Evolutionary conservation across 2,113 vertebrate genomes (phyloP).

Genomic region (Hyaena hyaena): DNA sequence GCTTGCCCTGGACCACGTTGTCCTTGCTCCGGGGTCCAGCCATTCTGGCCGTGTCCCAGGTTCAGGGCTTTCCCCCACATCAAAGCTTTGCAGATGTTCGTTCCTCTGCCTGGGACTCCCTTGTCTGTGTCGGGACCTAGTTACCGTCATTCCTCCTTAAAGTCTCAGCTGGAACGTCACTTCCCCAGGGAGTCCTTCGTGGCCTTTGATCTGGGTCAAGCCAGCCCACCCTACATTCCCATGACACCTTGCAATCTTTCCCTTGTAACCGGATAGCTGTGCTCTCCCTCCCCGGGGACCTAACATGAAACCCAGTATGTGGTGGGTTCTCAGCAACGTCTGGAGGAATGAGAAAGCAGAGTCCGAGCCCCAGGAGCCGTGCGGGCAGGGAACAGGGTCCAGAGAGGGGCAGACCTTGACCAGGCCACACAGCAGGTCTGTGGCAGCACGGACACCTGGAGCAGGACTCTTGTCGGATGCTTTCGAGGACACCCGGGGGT

Average conservation of each 20-base stretch:
- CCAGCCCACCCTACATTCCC: fast-evolving
- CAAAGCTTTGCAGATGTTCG: neutral
- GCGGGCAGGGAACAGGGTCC: neutral
- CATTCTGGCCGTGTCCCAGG: neutral
- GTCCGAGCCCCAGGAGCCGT: fast-evolving
- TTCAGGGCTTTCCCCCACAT: neutral
- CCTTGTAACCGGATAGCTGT: neutral
- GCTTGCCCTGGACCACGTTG: neutral
- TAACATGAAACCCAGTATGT: fast-evolving
- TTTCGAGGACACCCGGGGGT: neutral
- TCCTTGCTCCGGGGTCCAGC: fast-evolving
- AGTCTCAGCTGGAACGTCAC: neutral
- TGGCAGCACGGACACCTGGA: neutral
- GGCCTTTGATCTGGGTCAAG: neutral
- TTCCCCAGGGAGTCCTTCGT: neutral
- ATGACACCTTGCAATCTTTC: neutral
- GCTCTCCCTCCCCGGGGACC: neutral
- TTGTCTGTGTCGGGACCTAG: neutral
- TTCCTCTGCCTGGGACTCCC: neutral
- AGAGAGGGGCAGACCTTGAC: neutral
- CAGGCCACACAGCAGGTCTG: neutral
- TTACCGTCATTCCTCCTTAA: neutral
- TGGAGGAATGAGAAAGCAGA: neutral
- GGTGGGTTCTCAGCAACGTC: neutral
- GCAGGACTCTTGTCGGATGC: fast-evolving